Percentiles rank a stretch among this genome's conserved stretches.
These are phyloP conservation scores for Cerastis leucographa DNA, from an alignment of 2,888 invertebrate genomes.

Conservation along the genomic window DNA sequence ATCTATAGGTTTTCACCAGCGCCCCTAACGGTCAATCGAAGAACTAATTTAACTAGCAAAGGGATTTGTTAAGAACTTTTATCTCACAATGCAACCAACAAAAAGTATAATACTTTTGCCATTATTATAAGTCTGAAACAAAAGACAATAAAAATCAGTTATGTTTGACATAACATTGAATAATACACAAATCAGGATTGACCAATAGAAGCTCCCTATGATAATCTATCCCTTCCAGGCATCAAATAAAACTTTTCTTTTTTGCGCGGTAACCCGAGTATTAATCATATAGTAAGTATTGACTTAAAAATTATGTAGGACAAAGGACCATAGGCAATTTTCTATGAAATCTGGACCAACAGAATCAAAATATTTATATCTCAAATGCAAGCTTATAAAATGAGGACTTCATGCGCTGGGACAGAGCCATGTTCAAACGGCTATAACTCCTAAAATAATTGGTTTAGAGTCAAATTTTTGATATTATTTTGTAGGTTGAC, in stretches of 20 bases:
- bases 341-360: neutral
- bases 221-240: neutral
- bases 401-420: neutral
- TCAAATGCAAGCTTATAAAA: neutral
- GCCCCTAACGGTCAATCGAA: slow-evolving; percentile 32
- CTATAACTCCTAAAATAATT: no score
- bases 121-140: neutral
- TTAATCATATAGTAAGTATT: neutral
- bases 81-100: neutral
- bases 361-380: neutral
- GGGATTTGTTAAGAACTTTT: neutral
- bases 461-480: no score
- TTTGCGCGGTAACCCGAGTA: neutral
- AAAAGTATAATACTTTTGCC: neutral
- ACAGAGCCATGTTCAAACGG: no score
- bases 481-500: no score
- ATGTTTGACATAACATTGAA: neutral
- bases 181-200: neutral
- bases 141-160: neutral
- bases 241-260: slow-evolving; percentile 5
- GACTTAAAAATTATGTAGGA: neutral
- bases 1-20: slow-evolving; percentile 12
- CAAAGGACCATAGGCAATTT: neutral
- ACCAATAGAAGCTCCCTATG: slow-evolving; percentile 22
- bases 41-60: neutral